Evolutionary conservation across 2,888 invertebrate genomes (phyloP), one percentile per base, ranked within the genome.

Genomic region (Poecilobothrus nobilitatus): DNA sequence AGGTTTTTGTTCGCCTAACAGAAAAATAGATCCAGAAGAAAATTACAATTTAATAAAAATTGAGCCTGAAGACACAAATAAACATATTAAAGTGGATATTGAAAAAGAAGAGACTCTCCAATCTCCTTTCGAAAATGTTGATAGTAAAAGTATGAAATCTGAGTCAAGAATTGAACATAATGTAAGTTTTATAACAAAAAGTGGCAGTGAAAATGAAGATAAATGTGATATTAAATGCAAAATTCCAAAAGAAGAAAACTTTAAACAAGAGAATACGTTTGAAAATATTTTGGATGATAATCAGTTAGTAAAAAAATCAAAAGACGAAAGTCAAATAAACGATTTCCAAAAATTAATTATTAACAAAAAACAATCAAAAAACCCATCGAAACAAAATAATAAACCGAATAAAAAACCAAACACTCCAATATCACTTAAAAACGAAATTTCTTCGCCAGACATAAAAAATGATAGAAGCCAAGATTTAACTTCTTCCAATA

Each of bases 11-110:
- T 78, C 79, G 71, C 80, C 81, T 0, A 79, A 78, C 0, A 73
- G 75, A 4, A 78, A 81, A 70, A 79, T 81, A 74, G 78, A 80
- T 41, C 76, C 78, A 18, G 77, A 78, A 22, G 80, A 82, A 63
- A 79, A 81, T 72, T 65, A 34, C 7, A 80, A 81, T 73, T 71
- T 79, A 66, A 80, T 81, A 0, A 80, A 80, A 70, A 79, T 80
- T 62, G 81, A 82, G 64, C 79, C 81, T 0, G 81, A 82, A 72
- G 83, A 82, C 68, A 77, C 77, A 41, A 77, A 77, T 0, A 78
- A 78, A 44, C 81, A 81, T 71, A 79, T 81, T 0, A 81, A 79
- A 72, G 75, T 81, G 66, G 81, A 80, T 74, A 81, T 80, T 37
- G 81, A 81, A 67, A 78, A 79, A 4, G 81, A 79, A 70, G 81